phyloP scores from a whole-genome alignment of 1,140 invertebrate species.

The Drosophila micromelanica region DNA sequence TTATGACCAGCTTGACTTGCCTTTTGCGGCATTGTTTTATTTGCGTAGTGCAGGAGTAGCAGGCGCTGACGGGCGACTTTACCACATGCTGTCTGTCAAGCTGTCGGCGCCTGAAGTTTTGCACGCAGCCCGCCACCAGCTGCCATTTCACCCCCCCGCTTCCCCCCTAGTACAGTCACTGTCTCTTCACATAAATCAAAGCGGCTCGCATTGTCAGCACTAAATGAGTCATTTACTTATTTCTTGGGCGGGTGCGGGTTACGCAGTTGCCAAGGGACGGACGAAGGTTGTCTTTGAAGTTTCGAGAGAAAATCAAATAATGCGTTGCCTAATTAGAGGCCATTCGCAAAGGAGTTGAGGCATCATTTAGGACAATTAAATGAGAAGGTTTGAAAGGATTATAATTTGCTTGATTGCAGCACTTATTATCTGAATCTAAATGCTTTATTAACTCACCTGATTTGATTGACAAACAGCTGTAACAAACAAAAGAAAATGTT shows the following conservation, averaged over 20 bases:
- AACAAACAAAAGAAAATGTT: slow-evolving; percentile 21
- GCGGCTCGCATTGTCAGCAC: slow-evolving; percentile 50
- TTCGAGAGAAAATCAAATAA: slow-evolving; percentile 40
- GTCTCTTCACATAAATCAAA: slow-evolving; percentile 56
- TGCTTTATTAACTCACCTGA: slow-evolving; percentile 51
- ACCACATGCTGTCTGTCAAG: slow-evolving; percentile 54
- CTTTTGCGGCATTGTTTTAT: slow-evolving; percentile 27
- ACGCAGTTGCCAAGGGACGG: neutral
- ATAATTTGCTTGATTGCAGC: neutral
- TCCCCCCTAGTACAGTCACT: neutral
- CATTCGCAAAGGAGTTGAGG: slow-evolving; percentile 2
- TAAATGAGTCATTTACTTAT: slow-evolving; percentile 61
- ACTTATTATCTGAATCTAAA: neutral
- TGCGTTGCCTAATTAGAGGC: slow-evolving; percentile 46
- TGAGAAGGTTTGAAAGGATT: slow-evolving; percentile 4
- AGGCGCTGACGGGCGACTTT: slow-evolving; percentile 8
- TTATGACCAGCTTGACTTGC: slow-evolving; percentile 22
- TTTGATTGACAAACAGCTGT: slow-evolving; percentile 52
- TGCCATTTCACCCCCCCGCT: neutral
- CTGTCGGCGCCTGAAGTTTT: slow-evolving; percentile 43
- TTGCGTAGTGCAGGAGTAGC: slow-evolving; percentile 6
- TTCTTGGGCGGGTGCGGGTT: neutral
- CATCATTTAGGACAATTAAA: slow-evolving; percentile 28
- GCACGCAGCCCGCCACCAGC: slow-evolving; percentile 25
- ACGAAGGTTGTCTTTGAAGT: slow-evolving; percentile 41